Base-by-base conservation (phyloP, 2,113 vertebrate genomes). In the Scomber scombrus region DNA sequence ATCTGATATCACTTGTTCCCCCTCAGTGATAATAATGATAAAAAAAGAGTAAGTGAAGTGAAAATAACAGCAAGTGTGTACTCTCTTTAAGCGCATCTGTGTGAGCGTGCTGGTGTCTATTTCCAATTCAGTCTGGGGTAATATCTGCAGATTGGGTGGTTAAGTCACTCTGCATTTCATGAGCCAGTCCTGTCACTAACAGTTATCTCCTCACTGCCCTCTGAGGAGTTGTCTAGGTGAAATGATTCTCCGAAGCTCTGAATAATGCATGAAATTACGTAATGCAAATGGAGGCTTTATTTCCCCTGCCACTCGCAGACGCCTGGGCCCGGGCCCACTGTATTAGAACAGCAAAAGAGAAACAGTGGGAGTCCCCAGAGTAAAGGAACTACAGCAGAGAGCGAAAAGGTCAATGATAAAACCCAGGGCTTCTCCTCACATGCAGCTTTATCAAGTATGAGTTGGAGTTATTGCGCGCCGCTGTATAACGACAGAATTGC, bases 191-290 rank as follows among this genome's bases (percentile, higher is more conserved):
- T 88, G 92, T 91, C 90, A 90, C 88, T 89, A 88, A 85, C 91
- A 85, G 89, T 93, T 91, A 91, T 93, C 91, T 91, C 84, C 86
- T 79, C 80, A 51, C 85, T 72, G 88, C 80, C 86, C 90, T 91
- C 89, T 54, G 87, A 90, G 91, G 89, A 91, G 81, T 80, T 89
- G 90, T 89, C 85, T 72, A 74, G 87, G 87, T 88, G 88, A 93
- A 92, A 92, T 88, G 85, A 91, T 89, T 93, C 89, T 90, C 82
- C 12, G 5, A 79, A 86, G 55, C 84, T 75, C 90, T 93, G 92
- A 91, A 93, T 94, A 93, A 94, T 93, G 88, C 91, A 94, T 94
- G 90, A 93, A 93, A 94, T 93, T 92, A 93, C 91, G 85, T 94
- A 85, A 94, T 93, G 91, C 92, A 92, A 93, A 93, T 93, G 88